Percentiles rank a stretch among this genome's conserved stretches.
These are phyloP conservation scores for Ceratosolen solmsi DNA, from an alignment of 1,140 invertebrate genomes.

Conservation along the genomic window DNA sequence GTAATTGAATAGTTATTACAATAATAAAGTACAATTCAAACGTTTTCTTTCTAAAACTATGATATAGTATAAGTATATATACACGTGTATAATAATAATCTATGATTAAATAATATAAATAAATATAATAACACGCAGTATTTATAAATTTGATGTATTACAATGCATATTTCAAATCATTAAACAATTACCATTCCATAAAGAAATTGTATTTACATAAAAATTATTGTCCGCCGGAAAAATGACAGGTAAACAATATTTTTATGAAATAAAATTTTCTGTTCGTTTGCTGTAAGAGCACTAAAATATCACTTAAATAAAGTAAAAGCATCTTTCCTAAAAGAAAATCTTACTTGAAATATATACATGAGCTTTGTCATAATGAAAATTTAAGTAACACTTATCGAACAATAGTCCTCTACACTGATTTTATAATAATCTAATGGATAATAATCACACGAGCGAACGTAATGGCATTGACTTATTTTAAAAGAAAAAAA, in stretches of 20 bases:
- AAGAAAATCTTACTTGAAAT: not conserved
- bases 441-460: not conserved
- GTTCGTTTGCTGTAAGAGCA: not conserved
- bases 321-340: not conserved
- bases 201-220: conserved; percentile 2
- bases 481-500: not conserved
- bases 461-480: not conserved
- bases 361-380: not conserved
- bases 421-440: not conserved
- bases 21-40: not conserved
- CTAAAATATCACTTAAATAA: not conserved
- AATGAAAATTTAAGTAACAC: not conserved
- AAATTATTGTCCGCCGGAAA: conserved; percentile 8
- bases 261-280: conserved; percentile 7
- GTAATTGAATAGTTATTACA: not conserved
- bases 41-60: not conserved
- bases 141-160: not conserved
- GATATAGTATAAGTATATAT: not conserved
- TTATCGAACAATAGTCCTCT: not conserved
- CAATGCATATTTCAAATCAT: not conserved
- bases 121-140: conserved; percentile 1
- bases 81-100: not conserved
- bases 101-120: conserved; percentile 12
- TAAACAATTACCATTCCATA: not conserved
- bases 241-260: conserved; percentile 6